phyloP scores from a whole-genome alignment of 1,140 invertebrate species.

The Scaptomyza pallida region DNA sequence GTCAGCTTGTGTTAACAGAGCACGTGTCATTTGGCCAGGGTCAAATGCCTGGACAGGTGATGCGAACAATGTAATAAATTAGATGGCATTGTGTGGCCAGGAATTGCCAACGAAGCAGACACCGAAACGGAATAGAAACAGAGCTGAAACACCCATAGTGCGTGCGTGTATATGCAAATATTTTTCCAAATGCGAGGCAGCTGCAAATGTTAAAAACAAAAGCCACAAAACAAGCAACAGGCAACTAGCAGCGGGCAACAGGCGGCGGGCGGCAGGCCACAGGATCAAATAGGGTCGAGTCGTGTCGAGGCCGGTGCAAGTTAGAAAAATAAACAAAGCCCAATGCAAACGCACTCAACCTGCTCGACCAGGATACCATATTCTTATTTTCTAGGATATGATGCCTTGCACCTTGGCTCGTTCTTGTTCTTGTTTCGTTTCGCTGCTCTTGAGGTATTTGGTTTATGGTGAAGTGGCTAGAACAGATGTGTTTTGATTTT shows the following conservation, averaged over 20 bases:
- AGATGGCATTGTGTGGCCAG: conserved; percentile 58
- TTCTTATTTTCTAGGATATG: conserved; percentile 13
- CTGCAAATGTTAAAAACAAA: conserved; percentile 63
- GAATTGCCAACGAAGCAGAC: conserved; percentile 6
- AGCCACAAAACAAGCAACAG: conserved; percentile 55
- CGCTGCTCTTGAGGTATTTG: conserved; percentile 56
- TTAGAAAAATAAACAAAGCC: conserved; percentile 35
- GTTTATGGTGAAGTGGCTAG: conserved; percentile 54
- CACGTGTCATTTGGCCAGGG: conserved; percentile 58
- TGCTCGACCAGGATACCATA: conserved; percentile 43
- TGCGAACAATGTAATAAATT: conserved; percentile 38
- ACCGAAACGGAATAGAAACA: not conserved
- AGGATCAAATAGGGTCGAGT: conserved; percentile 39
- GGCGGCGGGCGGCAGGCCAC: conserved; percentile 41
- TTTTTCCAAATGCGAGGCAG: conserved; percentile 54
- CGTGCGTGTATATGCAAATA: conserved; percentile 73
- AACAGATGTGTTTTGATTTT: conserved; percentile 57
- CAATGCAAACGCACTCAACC: conserved; percentile 56
- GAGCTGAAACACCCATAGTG: conserved; percentile 61
- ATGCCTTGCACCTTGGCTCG: conserved; percentile 30
- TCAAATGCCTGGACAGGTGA: conserved; percentile 57
- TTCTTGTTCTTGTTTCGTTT: not conserved
- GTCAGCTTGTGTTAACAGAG: conserved; percentile 56
- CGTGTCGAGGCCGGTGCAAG: conserved; percentile 35
- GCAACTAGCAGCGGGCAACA: conserved; percentile 53